These are phyloP conservation scores for Pentalonia nigronervosa DNA, from an alignment of 1,140 invertebrate genomes.

Conservation along the genomic window DNA sequence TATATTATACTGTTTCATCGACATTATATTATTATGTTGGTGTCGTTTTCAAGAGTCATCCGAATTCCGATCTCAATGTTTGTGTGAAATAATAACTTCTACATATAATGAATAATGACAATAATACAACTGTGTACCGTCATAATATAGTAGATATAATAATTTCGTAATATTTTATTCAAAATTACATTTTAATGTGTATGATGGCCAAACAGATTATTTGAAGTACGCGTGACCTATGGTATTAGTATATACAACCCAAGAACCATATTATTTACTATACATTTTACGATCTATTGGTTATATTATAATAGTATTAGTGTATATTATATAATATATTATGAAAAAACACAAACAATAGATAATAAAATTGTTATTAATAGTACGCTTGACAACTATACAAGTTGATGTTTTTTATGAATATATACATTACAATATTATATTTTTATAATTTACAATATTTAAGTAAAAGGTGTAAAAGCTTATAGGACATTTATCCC, in stretches of 20 bases:
- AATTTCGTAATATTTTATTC: neutral
- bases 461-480: neutral
- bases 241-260: neutral
- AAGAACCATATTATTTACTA: neutral
- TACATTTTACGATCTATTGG: neutral
- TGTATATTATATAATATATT: neutral
- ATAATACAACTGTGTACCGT: neutral
- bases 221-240: neutral
- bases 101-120: neutral
- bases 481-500: no score
- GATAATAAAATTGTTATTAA: neutral
- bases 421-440: neutral
- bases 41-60: neutral
- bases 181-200: neutral
- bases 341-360: neutral
- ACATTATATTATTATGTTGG: conserved; percentile 18
- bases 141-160: neutral
- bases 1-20: neutral
- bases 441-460: neutral
- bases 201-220: neutral
- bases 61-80: conserved; percentile 2
- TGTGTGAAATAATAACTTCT: neutral
- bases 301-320: neutral
- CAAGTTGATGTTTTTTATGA: neutral
- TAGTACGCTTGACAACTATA: neutral